phyloP scores from a whole-genome alignment of 2,113 vertebrate species.

The Antigone vipio region DNA sequence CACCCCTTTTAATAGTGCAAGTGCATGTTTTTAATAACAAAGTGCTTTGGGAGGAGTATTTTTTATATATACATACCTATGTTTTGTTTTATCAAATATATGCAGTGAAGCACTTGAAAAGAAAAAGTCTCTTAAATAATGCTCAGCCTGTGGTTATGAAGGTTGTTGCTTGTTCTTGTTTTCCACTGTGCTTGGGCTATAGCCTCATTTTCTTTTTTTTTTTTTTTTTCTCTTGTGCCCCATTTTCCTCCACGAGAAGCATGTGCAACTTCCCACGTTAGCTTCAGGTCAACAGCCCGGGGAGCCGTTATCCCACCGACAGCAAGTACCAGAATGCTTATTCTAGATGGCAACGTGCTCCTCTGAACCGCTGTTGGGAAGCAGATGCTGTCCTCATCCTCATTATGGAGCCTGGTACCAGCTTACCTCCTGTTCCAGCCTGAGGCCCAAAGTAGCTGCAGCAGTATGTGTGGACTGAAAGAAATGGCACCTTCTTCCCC shows the following conservation, averaged over 20 bases:
- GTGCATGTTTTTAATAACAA: not conserved
- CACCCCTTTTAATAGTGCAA: not conserved
- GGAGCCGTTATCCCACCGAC: not conserved
- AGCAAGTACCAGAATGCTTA: not conserved
- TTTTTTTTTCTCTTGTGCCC: not conserved
- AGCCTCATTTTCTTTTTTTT: not conserved
- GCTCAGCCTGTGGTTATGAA: not conserved
- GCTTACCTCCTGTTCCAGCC: not conserved
- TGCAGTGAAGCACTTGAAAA: not conserved
- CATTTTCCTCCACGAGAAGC: not conserved
- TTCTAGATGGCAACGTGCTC: rapidly evolving
- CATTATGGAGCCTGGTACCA: not conserved
- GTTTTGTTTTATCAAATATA: not conserved
- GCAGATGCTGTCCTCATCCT: not conserved
- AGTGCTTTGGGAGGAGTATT: not conserved
- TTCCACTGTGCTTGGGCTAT: not conserved
- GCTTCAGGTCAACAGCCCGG: not conserved
- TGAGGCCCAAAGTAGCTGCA: not conserved
- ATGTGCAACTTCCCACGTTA: not conserved
- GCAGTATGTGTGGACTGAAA: not conserved
- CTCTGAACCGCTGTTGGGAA: not conserved
- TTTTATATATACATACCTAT: not conserved
- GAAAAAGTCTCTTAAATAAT: not conserved
- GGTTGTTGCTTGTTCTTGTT: not conserved
- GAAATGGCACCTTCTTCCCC: not conserved